Base-by-base conservation (phyloP, 2,113 vertebrate species). In the Willisornis vidua region DNA sequence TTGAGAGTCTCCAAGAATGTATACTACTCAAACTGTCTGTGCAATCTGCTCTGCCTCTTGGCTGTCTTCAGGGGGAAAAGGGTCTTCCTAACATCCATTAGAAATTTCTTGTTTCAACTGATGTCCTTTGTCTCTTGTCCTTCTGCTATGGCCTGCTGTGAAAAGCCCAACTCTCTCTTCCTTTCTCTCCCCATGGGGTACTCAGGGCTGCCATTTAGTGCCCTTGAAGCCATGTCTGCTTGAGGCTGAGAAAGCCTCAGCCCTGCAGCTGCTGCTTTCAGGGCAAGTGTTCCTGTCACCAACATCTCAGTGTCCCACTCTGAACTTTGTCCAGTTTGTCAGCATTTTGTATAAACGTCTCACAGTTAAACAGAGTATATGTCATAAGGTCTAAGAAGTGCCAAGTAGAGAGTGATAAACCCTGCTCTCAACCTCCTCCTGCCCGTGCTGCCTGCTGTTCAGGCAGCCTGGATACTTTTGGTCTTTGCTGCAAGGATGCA, bases 341-440 rank as follows among this genome's bases (percentile, higher is more conserved):
- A 35, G 33, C 57, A 39, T 70, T 54, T 68, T 76, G 33, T 63
- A 26, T 39, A 37, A n/a, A 35, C 3, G 12, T 9, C 16, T 25
- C 16, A 52, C 29, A 57, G 1, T 3, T 0, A 0, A 77, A 70
- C 12, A 22, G 6, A 25, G 33, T 62, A 12, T 70, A 78, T 78
- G 43, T 85, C 48, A 7, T 66, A 25, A 81, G 28, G n/a, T 66
- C 62, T 88, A 33, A 28, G 0, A 4, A 75, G 13, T 26, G 14
- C 24, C 48, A 63, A 33, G 52, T 3, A 49, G n/a, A 61, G 52
- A 28, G 7, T 33, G 25, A 80, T 51, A 72, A 80, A 67, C 26
- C 17, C 24, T 23, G n/a, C 14, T n/a, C 24, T 85, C 1, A 0
- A 14, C 45, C 48, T 58, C 49, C 48, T 58, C 51, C 55, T 85